These are phyloP conservation scores for Drosophila kepulauana DNA, from an alignment of 1,140 invertebrate species.

Conservation along the genomic window DNA sequence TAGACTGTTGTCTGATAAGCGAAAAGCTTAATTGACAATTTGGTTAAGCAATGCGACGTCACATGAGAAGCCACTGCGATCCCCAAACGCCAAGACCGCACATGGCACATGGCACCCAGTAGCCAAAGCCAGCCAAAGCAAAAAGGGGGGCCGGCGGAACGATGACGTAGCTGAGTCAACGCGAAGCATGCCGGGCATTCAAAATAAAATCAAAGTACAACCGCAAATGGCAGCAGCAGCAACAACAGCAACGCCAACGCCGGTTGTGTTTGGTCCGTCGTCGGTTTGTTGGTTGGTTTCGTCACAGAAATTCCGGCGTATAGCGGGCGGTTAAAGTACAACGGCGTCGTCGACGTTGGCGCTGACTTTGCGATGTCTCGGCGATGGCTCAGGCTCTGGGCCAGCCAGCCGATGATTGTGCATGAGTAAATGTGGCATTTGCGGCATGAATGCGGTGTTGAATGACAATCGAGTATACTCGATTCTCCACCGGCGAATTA, in stretches of 20 bases:
- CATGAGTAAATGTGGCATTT: conserved; percentile 36
- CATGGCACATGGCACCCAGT: neutral
- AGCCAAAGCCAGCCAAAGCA: neutral
- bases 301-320: conserved; percentile 80
- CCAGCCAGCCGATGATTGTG: conserved; percentile 48
- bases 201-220: conserved; percentile 69
- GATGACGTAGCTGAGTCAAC: conserved; percentile 29
- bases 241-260: conserved; percentile 25
- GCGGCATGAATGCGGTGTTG: conserved; percentile 46
- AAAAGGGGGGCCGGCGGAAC: neutral
- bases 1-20: conserved; percentile 32
- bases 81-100: no score
- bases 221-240: conserved; percentile 36
- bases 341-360: conserved; percentile 13
- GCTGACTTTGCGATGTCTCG: conserved; percentile 13
- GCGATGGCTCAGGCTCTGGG: conserved; percentile 36
- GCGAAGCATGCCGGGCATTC: conserved; percentile 32
- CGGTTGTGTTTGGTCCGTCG: neutral
- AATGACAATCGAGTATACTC: conserved; percentile 49
- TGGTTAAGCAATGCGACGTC: conserved; percentile 27
- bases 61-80: conserved; percentile 7
- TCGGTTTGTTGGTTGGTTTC: conserved; percentile 51
- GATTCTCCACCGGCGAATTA: conserved; percentile 6
- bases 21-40: conserved; percentile 31
- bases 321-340: conserved; percentile 60